phyloP scores from a whole-genome alignment of 2,113 vertebrate genomes.

The Bos taurus region DNA sequence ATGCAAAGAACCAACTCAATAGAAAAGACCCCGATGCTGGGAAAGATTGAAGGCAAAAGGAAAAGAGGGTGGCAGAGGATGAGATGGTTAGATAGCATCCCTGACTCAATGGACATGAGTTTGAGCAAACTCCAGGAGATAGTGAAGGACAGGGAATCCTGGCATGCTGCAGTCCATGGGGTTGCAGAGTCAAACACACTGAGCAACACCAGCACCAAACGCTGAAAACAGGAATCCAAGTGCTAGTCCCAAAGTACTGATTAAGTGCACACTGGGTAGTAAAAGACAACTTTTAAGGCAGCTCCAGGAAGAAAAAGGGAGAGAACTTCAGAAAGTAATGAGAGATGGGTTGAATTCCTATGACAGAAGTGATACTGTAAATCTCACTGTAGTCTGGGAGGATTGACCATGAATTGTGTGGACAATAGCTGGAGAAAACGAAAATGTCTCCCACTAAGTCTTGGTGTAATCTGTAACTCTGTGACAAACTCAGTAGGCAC shows the following conservation, averaged over 20 bases:
- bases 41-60: not conserved
- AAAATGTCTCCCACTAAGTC: not conserved
- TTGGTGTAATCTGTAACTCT: not conserved
- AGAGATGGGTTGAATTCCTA: not conserved
- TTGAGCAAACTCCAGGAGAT: not conserved
- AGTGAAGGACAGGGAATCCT: not conserved
- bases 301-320: not conserved
- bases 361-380: not conserved
- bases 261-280: not conserved
- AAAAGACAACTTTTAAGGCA: not conserved
- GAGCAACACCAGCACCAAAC: not conserved
- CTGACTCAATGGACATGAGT: not conserved
- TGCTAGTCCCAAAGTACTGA: not conserved
- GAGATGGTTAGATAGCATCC: not conserved
- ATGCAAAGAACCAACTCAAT: not conserved
- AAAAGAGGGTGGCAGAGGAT: not conserved
- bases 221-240: not conserved
- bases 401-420: not conserved
- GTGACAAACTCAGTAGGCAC: not conserved
- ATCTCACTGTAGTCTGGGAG: not conserved
- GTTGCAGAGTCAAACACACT: fast-evolving
- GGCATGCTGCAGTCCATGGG: not conserved
- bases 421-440: not conserved
- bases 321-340: not conserved
- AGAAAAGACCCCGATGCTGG: not conserved